These are phyloP conservation scores for Formica exsecta DNA, from an alignment of 1,140 invertebrate species.

Conservation along the genomic window DNA sequence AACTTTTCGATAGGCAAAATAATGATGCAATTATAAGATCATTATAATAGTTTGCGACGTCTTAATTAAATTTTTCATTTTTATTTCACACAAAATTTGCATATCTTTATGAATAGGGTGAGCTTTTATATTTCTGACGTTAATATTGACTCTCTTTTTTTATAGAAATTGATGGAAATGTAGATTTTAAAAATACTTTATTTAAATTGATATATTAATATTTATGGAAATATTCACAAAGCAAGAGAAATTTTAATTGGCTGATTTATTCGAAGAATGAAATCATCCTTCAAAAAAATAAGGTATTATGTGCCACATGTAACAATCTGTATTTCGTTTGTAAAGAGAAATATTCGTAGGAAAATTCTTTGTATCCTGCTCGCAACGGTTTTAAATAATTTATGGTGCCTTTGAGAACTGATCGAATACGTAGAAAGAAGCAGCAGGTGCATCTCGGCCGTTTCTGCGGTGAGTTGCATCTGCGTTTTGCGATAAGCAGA, in stretches of 20 bases:
- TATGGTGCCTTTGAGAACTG: slow-evolving; percentile 33
- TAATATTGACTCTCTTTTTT: not conserved
- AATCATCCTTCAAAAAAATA: not conserved
- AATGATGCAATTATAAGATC: too few relatives aligned
- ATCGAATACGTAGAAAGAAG: slow-evolving; percentile 24
- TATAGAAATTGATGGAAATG: not conserved
- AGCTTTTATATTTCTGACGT: not conserved
- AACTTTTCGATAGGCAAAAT: too few relatives aligned
- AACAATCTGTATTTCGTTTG: slow-evolving; percentile 3
- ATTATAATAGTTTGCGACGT: too few relatives aligned
- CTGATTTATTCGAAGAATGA: not conserved
- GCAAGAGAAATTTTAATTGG: not conserved
- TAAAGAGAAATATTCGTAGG: slow-evolving; percentile 8
- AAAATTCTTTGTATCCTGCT: slow-evolving; percentile 2
- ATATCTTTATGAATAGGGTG: not conserved
- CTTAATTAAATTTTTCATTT: not conserved
- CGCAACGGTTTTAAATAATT: slow-evolving; percentile 42
- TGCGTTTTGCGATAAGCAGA: slow-evolving; percentile 40
- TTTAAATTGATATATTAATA: not conserved
- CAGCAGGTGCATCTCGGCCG: slow-evolving; percentile 40
- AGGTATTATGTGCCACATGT: not conserved
- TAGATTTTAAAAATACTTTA: not conserved
- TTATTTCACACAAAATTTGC: not conserved
- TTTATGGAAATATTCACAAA: not conserved
- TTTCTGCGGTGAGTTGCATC: slow-evolving; percentile 33